Evolutionary conservation across 92 coral and sea anemone genomes (phyloP).

Genomic region (Epizoanthus rinbou): DNA sequence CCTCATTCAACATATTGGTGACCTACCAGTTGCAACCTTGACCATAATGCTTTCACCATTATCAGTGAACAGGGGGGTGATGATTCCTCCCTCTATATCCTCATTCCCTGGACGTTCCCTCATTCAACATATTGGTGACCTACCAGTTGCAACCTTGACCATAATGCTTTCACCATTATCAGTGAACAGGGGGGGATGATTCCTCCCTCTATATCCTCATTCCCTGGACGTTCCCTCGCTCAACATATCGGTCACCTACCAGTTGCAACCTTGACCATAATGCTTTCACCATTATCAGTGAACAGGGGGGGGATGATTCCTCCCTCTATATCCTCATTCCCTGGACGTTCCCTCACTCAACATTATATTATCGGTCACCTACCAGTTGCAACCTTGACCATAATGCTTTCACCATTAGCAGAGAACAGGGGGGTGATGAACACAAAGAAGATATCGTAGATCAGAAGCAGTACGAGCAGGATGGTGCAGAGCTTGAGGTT

Average conservation of each 20-base stretch:
- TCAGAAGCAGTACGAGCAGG: slow-evolving; percentile 78
- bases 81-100: no score
- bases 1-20: neutral
- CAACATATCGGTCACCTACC: slow-evolving; percentile 51
- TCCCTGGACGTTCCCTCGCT: no score
- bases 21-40: slow-evolving; percentile 96
- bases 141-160: slow-evolving; percentile 99
- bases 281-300: slow-evolving; percentile 92
- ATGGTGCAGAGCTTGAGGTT: slow-evolving; percentile 91
- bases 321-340: no score
- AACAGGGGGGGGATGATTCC: slow-evolving; percentile 93
- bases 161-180: slow-evolving; percentile 83
- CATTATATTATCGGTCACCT: neutral
- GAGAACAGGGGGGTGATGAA: slow-evolving; percentile 97
- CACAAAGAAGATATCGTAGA: slow-evolving; percentile 97
- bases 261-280: slow-evolving; percentile 99
- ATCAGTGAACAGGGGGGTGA: no score
- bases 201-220: no score
- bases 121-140: neutral
- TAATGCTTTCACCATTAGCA: slow-evolving; percentile 92
- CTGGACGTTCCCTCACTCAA: no score
- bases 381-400: slow-evolving; percentile 99
- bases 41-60: slow-evolving; percentile 95
- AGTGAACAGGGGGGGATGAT: no score
- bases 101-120: no score